A percentile compares a stretch with the other conserved stretches of the same genome.
phyloP scores from a whole-genome alignment of 2,797 vertebrate species.

The Pelodytes ibericus region DNA sequence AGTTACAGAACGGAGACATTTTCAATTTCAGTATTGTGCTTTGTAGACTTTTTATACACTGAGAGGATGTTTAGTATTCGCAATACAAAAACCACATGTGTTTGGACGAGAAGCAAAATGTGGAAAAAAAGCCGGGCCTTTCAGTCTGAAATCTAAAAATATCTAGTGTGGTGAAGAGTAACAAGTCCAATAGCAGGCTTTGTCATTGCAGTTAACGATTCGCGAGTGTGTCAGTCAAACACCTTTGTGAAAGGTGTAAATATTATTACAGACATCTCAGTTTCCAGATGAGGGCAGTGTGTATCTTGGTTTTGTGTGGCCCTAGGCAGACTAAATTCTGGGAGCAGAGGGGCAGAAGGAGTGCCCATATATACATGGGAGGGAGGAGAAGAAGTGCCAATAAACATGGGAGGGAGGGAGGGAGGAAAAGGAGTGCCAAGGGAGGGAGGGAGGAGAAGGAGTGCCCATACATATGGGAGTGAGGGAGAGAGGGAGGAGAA shows the following conservation, averaged over 20 bases:
- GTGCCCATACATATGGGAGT: too few relatives aligned
- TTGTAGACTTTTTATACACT: constrained; percentile 9
- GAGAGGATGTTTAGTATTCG: background rate
- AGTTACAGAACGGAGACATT: background rate
- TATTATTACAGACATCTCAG: constrained; percentile 27
- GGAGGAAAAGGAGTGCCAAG: too few relatives aligned
- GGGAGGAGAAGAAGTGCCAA: too few relatives aligned
- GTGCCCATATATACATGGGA: too few relatives aligned
- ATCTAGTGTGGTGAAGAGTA: constrained; percentile 13
- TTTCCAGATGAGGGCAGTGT: background rate
- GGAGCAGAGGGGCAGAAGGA: too few relatives aligned
- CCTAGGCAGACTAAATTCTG: too few relatives aligned
- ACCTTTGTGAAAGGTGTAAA: constrained; percentile 20
- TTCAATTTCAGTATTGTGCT: constrained; percentile 4
- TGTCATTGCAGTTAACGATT: background rate
- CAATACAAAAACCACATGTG: constrained; percentile 10
- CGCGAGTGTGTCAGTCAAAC: constrained; percentile 17
- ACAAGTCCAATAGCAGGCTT: background rate
- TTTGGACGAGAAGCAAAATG: background rate
- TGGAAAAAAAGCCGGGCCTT: constrained; percentile 9
- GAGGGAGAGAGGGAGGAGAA: too few relatives aligned
- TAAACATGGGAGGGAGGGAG: too few relatives aligned
- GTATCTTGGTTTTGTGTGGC: too few relatives aligned
- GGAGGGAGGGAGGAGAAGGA: too few relatives aligned
- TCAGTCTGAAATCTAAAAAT: constrained; percentile 29